Conservation (phyloP, 2,888 invertebrate species). For the Odontothrips loti region DNA sequence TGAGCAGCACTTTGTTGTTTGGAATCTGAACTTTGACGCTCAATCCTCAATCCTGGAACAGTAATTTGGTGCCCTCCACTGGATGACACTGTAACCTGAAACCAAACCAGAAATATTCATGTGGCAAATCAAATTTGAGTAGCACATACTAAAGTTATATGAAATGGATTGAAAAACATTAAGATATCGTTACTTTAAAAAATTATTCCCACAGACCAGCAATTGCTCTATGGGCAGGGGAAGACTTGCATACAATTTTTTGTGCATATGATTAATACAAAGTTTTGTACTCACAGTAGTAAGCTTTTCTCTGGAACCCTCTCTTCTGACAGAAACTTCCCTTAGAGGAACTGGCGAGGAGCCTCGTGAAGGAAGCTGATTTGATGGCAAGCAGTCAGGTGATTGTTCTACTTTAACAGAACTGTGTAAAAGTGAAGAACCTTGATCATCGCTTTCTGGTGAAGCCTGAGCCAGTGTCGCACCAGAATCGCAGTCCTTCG, state of each 20-base stretch:
- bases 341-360: background rate
- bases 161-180: too few species aligned
- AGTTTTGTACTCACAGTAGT: background rate
- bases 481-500: slow-evolving; percentile 53
- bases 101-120: too few species aligned
- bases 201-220: too few species aligned
- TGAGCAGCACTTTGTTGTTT: background rate
- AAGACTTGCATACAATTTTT: background rate
- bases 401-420: background rate
- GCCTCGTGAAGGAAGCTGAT: background rate
- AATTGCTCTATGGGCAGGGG: too few species aligned
- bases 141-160: too few species aligned
- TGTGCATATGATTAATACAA: background rate
- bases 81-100: slow-evolving; percentile 8
- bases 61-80: background rate
- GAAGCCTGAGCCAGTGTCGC: slow-evolving; percentile 44
- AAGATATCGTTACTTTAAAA: too few species aligned
- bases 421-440: slow-evolving; percentile 41
- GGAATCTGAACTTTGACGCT: background rate
- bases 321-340: background rate
- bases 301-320: background rate
- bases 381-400: background rate
- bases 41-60: background rate
- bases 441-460: slow-evolving; percentile 45
- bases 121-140: too few species aligned